A percentile compares a stretch with the other conserved stretches of the same genome.
Conservation (phyloP, 1,140 invertebrate species). For the Cotesia glomerata region DNA sequence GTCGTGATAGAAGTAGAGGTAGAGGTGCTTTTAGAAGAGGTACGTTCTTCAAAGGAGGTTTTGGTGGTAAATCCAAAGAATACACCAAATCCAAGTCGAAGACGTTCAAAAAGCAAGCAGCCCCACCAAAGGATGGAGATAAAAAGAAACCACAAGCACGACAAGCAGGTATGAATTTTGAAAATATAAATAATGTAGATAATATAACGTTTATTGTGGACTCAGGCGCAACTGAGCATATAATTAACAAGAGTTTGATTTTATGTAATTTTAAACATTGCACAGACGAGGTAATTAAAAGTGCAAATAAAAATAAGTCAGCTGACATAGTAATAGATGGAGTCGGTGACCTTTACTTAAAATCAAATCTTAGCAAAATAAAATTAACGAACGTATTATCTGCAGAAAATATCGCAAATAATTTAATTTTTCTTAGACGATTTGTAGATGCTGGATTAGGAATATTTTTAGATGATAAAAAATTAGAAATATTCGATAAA, state of each 20-base stretch:
- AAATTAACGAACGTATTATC: slow-evolving; percentile 26
- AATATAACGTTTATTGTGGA: slow-evolving; percentile 29
- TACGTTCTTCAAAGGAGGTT: too few species aligned
- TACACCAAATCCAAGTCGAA: too few species aligned
- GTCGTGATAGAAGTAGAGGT: background rate
- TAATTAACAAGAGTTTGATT: slow-evolving; percentile 28
- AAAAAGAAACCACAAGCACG: too few species aligned
- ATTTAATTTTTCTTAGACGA: slow-evolving; percentile 26
- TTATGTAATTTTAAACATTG: slow-evolving; percentile 30
- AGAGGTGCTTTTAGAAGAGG: slow-evolving; percentile 4
- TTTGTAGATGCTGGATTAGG: slow-evolving; percentile 26
- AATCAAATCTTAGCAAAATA: slow-evolving; percentile 9
- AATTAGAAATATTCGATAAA: slow-evolving; percentile 21
- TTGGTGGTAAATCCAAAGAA: too few species aligned
- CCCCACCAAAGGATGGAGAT: too few species aligned
- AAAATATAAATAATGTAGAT: slow-evolving; percentile 10
- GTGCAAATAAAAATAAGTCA: slow-evolving; percentile 32
- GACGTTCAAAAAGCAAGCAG: too few species aligned
- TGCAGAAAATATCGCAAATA: slow-evolving; percentile 19
- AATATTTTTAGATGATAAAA: slow-evolving; percentile 23
- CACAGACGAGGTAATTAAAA: slow-evolving; percentile 16
- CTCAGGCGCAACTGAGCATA: slow-evolving; percentile 32
- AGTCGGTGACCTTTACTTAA: slow-evolving; percentile 23
- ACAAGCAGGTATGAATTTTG: background rate
- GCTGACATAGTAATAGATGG: slow-evolving; percentile 32